phyloP scores from a whole-genome alignment of 2,113 vertebrate species.

The Oncorhynchus clarkii region DNA sequence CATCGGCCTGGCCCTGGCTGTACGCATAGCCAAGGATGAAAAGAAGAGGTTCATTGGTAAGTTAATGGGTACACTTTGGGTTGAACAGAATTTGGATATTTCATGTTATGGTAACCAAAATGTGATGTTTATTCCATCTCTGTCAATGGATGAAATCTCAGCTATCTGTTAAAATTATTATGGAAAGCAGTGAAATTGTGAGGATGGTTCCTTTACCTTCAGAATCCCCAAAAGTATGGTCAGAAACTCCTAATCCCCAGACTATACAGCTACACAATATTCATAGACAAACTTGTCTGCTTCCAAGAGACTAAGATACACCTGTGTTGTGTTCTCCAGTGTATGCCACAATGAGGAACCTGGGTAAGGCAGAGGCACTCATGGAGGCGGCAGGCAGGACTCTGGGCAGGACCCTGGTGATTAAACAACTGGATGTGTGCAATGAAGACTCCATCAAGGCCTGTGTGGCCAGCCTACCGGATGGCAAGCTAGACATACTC shows the following conservation, averaged over 20 bases:
- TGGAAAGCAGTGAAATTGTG: no score
- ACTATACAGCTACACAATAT: no score
- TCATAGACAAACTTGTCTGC: no score
- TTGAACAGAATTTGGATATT: no score
- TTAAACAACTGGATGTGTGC: constrained; percentile 83
- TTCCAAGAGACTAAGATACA: not conserved
- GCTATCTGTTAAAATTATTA: no score
- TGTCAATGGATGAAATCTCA: no score
- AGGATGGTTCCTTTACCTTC: no score
- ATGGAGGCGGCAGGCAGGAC: constrained; percentile 72
- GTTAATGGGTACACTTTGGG: not conserved
- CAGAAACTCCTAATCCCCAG: no score
- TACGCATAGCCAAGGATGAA: constrained; percentile 79
- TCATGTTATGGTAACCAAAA: no score
- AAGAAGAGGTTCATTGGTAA: constrained; percentile 88
- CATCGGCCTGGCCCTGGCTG: constrained; percentile 82
- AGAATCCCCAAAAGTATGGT: no score
- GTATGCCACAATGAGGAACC: constrained; percentile 83
- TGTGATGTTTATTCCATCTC: no score
- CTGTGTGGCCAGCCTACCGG: constrained; percentile 80
- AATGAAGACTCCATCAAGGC: constrained; percentile 78
- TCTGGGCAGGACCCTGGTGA: constrained; percentile 78
- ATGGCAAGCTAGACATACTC: constrained; percentile 79
- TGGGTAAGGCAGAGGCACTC: constrained; percentile 69
- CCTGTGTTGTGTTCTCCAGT: constrained; percentile 59